Percentiles rank a stretch among this genome's conserved stretches.
phyloP scores from a whole-genome alignment of 2,113 vertebrate species.

The Manacus vitellinus region DNA sequence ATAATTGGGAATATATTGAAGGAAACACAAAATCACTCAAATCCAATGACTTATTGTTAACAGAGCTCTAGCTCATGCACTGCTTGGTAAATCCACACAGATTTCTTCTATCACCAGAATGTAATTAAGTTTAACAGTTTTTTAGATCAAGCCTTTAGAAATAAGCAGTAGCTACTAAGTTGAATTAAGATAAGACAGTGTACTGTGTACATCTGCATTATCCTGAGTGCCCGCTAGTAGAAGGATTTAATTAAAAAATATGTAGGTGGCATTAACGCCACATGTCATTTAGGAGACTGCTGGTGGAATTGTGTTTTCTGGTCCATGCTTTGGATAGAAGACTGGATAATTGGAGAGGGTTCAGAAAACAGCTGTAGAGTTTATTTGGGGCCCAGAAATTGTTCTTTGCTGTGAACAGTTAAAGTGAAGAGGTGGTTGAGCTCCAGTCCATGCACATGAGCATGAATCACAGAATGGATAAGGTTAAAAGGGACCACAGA shows the following conservation, averaged over 20 bases:
- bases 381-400: background rate
- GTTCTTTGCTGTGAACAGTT: background rate
- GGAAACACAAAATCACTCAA: background rate
- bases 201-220: slow-evolving; percentile 13
- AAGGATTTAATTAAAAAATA: slow-evolving; percentile 7
- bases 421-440: background rate
- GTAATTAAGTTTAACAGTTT: slow-evolving; percentile 2
- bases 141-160: slow-evolving; percentile 24
- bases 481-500: background rate
- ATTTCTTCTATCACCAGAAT: background rate
- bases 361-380: background rate
- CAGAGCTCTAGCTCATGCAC: background rate
- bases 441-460: background rate
- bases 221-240: background rate
- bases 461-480: background rate
- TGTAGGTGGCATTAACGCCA: background rate
- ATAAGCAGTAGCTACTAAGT: background rate
- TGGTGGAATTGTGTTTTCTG: background rate
- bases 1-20: background rate
- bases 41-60: background rate
- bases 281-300: background rate
- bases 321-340: background rate
- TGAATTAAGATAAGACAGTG: slow-evolving; percentile 8
- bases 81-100: background rate
- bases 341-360: background rate